Base-by-base conservation (phyloP, 2,888 invertebrate species). In the Scaptomyza caliginosa region DNA sequence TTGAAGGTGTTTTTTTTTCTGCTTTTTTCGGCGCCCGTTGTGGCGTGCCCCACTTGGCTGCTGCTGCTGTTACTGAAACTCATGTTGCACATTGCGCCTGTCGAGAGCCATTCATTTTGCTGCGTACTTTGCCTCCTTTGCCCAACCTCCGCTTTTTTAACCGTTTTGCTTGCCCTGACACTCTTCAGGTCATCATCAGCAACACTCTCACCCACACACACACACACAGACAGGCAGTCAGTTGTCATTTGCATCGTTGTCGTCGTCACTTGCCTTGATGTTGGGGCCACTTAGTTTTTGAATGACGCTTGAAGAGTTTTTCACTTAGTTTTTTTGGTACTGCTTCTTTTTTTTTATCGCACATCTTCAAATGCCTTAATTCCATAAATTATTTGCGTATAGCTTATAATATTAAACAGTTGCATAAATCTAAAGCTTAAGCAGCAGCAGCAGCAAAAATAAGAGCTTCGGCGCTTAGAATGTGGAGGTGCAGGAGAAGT, bases 201-300 rank as follows among this genome's bases (percentile, higher is more conserved):
- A 2, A 16, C 5, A n/a, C 32, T 13, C 21, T 3, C 21, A 21
- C 21, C 2, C 32, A 32, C 13, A 6, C 13, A 32, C 13, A 32
- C 32, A 32, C 32, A 32, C 13, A 34, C 34, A 34, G 2, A 3
- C 13, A 16, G 3, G 4, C 21, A 21, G 3, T n/a, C 26, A 39
- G 39, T 59, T 43, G 23, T 48, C 54, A 16, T 36, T 39, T 11
- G 19, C 50, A 4, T 10, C 46, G 50, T 45, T 64, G 50, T 32
- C 60, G 57, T 58, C 86, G 67, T 77, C 77, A 86, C 84, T 86
- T 80, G 80, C 80, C 81, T 86, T 80, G 85, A 80, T 80, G 80
- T 84, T 77, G 64, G 64, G 56, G 71, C 60, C 68, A 74, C 77
- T 74, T 74, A 73, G 74, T 77, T 67, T 77, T 67, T 73, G 58